Base-by-base conservation (phyloP, 1,140 invertebrate genomes). In the Leucophenga varia region DNA sequence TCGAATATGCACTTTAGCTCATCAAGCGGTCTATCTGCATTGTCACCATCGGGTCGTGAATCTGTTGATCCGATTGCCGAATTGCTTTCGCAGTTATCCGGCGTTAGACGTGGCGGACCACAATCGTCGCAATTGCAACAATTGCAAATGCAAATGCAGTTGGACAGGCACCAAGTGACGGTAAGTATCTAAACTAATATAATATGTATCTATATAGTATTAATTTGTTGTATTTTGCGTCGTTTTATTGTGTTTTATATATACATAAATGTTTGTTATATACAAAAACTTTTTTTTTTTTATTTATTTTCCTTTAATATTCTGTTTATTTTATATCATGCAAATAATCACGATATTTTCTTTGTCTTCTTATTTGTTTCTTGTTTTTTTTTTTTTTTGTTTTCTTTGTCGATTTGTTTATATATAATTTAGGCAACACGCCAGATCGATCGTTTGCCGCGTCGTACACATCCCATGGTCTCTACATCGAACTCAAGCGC, bases 31-130 rank as follows among this genome's bases (percentile, higher is more conserved):
- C 80, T 93, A 37, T 82, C 86, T 48, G 84, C 86, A 46, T 76
- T 89, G 57, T 93, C 90, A 57, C 88, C 87, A 49, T 90, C 89
- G 60, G 89, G 86, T 69, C 86, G 91, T 59, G 94, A 97, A 72
- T 85, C 89, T 55, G 85, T 86, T 52, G 94, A 97, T 83, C 93
- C 94, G 42, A 97, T 97, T 58, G 90, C 91, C 31, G 93, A 97
- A 80, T 80, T 96, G 52, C 79, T 96, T 44, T 93, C 91, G 41
- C 93, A 95, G 78, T 81, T 97, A 63, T 93, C 91, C 18, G 92
- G 91, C 52, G 91, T 93, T 52, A 81, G 91, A 58, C 82, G 91
- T 76, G 81, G 79, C 63, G 78, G 81, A 45, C 82, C 84, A 55
- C 83, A 85, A 59, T 86, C 88, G 50, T 86, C 86, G 47, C 89